Conservation (phyloP, 2,797 vertebrate genomes). For the Sebastolobus altivelis region DNA sequence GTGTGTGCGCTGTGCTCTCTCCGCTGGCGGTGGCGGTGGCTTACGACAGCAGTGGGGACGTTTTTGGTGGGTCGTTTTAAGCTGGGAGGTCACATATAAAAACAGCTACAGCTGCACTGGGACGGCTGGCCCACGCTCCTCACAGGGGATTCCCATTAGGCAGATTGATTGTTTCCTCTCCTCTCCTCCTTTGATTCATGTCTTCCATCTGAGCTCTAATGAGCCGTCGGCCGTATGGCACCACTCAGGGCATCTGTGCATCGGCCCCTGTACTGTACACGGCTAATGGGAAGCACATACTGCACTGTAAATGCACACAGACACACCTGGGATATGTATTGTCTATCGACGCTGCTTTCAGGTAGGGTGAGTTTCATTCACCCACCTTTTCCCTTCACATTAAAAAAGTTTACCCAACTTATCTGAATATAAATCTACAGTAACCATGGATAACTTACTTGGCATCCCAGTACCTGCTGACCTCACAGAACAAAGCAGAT, state of each 20-base stretch:
- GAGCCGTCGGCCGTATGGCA: constrained; percentile 86
- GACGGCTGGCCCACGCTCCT: constrained; percentile 78
- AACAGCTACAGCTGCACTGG: constrained; percentile 83
- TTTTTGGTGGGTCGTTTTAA: constrained; percentile 67
- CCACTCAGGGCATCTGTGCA: constrained; percentile 84
- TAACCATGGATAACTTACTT: constrained; percentile 6
- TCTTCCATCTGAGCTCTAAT: constrained; percentile 87
- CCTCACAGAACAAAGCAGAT: constrained; percentile 52
- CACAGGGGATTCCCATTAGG: constrained; percentile 87
- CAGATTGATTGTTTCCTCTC: constrained; percentile 89
- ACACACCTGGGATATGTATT: constrained; percentile 38
- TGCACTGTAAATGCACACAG: constrained; percentile 59
- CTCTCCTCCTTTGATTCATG: constrained; percentile 88
- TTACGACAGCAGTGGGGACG: constrained; percentile 69
- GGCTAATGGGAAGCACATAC: constrained; percentile 67
- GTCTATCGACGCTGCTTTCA: constrained; percentile 24
- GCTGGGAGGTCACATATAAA: constrained; percentile 82
- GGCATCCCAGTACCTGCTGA: constrained; percentile 11
- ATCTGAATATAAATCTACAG: constrained; percentile 17
- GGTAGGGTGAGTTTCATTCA: not conserved
- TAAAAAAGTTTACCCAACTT: constrained; percentile 2
- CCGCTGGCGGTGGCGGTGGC: constrained; percentile 77
- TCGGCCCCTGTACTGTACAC: constrained; percentile 75
- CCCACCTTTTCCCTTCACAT: not conserved
- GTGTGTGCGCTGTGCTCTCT: constrained; percentile 79